phyloP scores from a whole-genome alignment of 2,797 vertebrate genomes.

The Triplophysa yarkandensis region DNA sequence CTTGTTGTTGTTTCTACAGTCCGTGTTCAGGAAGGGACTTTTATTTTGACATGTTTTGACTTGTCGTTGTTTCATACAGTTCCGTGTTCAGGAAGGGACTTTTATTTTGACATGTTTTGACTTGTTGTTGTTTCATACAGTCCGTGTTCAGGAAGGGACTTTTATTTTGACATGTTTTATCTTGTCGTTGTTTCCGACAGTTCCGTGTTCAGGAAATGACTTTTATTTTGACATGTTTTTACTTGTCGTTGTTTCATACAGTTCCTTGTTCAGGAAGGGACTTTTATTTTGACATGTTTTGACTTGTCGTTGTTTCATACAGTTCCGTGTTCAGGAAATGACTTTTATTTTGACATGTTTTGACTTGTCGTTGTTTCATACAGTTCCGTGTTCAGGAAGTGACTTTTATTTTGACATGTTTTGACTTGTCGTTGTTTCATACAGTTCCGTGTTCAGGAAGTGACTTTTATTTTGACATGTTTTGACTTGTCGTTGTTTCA shows the following conservation, averaged over 20 bases:
- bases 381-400: not conserved
- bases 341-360: slow-evolving; percentile 38
- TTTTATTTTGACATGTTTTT: slow-evolving; percentile 32
- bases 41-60: too few species aligned
- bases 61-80: too few species aligned
- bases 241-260: not conserved
- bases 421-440: too few species aligned
- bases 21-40: too few species aligned
- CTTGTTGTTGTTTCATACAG: not conserved
- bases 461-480: slow-evolving; percentile 38
- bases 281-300: too few species aligned
- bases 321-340: not conserved
- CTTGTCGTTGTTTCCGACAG: too few species aligned
- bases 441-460: too few species aligned
- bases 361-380: not conserved
- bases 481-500: not conserved
- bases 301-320: too few species aligned
- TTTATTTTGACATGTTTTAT: too few species aligned
- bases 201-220: not conserved
- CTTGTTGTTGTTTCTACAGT: slow-evolving; percentile 8
- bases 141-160: not conserved
- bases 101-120: slow-evolving; percentile 28
- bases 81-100: not conserved
- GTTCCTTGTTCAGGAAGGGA: not conserved
- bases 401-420: too few species aligned